Percentiles rank a stretch among this genome's conserved stretches.
phyloP scores from a whole-genome alignment of 2,888 invertebrate species.

The Atrina japonica region DNA sequence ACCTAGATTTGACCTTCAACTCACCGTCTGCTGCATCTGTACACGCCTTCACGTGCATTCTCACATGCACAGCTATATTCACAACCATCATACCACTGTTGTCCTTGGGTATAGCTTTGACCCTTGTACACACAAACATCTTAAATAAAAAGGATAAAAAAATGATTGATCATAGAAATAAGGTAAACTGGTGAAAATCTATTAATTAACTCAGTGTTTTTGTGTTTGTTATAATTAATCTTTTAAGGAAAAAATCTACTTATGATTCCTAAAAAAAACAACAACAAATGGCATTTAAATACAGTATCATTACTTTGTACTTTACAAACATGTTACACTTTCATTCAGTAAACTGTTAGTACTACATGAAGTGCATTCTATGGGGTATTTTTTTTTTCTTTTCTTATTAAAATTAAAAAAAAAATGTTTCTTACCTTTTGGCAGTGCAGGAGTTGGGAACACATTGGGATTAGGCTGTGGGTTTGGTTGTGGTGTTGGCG shows the following conservation, averaged over 20 bases:
- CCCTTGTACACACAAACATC: conserved; percentile 67
- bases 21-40: conserved; percentile 64
- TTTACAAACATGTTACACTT: too few species aligned
- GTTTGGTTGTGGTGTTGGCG: conserved; percentile 51
- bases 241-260: too few species aligned
- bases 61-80: conserved; percentile 64
- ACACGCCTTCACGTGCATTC: conserved; percentile 58
- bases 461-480: conserved; percentile 45
- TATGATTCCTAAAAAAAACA: too few species aligned
- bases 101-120: conserved; percentile 65
- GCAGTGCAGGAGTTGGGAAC: conserved; percentile 50
- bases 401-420: background rate
- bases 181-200: background rate
- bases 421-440: conserved; percentile 47
- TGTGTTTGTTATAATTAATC: too few species aligned
- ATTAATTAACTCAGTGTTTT: background rate
- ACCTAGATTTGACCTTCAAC: too few species aligned
- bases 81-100: conserved; percentile 70
- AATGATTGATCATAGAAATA: background rate
- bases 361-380: too few species aligned
- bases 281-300: too few species aligned
- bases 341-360: too few species aligned
- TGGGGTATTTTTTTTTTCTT: too few species aligned
- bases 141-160: conserved; percentile 30
- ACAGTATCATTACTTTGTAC: too few species aligned